Evolutionary conservation across 1,140 invertebrate species (phyloP), one percentile per base, ranked within the genome.

Genomic region (Hypsibius dujardini): DNA sequence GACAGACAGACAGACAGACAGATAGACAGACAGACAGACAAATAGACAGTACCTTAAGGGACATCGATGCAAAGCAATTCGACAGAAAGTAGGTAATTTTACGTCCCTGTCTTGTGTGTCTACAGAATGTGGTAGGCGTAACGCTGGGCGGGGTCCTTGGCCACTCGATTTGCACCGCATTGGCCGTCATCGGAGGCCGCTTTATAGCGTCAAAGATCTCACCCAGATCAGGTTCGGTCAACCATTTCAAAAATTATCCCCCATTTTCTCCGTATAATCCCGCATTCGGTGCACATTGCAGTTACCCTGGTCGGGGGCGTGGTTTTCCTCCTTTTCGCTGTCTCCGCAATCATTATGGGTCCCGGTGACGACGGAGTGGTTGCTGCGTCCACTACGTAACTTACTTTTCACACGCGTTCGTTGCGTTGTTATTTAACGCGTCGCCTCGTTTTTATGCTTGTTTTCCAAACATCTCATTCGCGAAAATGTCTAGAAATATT

Each of bases 191-290:
- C 73, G 94, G 93, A 40, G 95, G 95, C 3, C 83, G 92, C 75
- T 88, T 98, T 80, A 88, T 98, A 72, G 92, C 95, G 69, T 90
- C 95, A 79, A 90, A 86, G 81, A 97, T 98, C 79, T 97, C 94
- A 74, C 90, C 91, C 2, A 78, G 87, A 81, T 90, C 88, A 79
- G 88, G 89, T 90, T 80, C 78, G 76, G 71, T 14, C 1, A 45
- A 28, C 47, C 40, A 28, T 73, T 67, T 59, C 1, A 42, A n/a
- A 15, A 67, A 47, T n/a, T n/a, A n/a, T n/a, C n/a, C n/a, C n/a
- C n/a, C 46, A 40, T 59, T 7, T 2, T 42, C 46, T 46, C 62
- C 42, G 40, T 2, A 70, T n/a, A 40, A 69, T 28, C 59, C 40
- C 62, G 50, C 1, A 28, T 47, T 56, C 59, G 2, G 74, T 71